Conservation (phyloP, 2,113 vertebrate species). For the Anas platyrhynchos region DNA sequence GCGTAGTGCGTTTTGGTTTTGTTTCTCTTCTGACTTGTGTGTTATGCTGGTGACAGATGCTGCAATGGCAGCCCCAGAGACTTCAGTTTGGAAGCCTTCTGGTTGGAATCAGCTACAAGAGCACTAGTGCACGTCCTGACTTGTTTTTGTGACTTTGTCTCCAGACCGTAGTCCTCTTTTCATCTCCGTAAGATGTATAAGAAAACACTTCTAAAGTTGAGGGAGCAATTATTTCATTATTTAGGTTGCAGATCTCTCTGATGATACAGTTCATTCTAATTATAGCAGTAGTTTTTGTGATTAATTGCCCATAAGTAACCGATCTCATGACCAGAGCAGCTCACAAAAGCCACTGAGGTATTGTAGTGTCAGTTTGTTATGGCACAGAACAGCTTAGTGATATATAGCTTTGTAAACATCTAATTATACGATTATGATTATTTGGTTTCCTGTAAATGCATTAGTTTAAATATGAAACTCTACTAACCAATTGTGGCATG, state of each 20-base stretch:
- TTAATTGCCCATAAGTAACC: slow-evolving; percentile 5
- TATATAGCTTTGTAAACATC: neutral
- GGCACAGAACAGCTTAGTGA: neutral
- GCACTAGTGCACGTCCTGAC: neutral
- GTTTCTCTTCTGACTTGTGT: neutral
- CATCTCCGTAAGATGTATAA: neutral
- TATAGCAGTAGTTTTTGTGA: neutral
- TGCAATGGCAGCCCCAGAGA: neutral
- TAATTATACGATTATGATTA: neutral
- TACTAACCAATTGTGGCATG: neutral
- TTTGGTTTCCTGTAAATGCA: neutral
- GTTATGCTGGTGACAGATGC: neutral
- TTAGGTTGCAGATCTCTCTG: neutral
- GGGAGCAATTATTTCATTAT: neutral
- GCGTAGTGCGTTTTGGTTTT: neutral
- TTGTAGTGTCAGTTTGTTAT: neutral
- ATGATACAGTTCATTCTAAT: neutral
- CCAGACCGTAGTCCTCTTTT: neutral
- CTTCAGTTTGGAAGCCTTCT: neutral
- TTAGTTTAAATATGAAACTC: neutral
- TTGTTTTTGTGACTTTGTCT: neutral
- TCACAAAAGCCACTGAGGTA: neutral
- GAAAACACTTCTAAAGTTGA: neutral
- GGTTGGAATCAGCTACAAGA: neutral
- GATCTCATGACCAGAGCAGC: neutral